Base-by-base conservation (phyloP, 2,797 vertebrate species). In the Ibycter americanus region DNA sequence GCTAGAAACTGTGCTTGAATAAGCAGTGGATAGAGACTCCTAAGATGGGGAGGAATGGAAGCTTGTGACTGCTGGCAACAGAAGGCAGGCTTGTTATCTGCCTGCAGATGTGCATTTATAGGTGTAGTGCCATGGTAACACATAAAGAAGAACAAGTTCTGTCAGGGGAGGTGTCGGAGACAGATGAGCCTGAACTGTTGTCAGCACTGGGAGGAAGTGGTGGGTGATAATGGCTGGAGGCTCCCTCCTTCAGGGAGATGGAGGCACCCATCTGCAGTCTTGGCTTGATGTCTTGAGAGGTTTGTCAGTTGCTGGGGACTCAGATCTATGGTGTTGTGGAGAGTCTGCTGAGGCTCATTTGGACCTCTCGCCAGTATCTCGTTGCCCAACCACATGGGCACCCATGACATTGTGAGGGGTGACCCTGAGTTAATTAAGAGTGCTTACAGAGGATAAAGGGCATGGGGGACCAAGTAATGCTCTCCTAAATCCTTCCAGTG, bases 91-190 rank as follows among this genome's bases (percentile, higher is more conserved):
- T 94, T 0, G 0, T 88, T 91, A n/a, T 81, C 65, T 92, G 68
- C 31, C 72, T 89, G 62, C 94, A 96, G 94, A 72, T 93, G 93
- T 90, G 88, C 32, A 7, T 79, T 87, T 82, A 7, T n/a, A 93
- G 77, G 83, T 93, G 5, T n/a, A 82, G 62, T 68, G 77, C 86
- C 86, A 72, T 93, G 93, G 94, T 79, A 96, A 96, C 90, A 65
- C 76, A 80, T 80, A 58, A 81, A 72, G 80, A 68, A 72, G 83
- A 96, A 42, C 61, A 88, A 72, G 54, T 31, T 83, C 52, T 94
- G 46, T 86, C 80, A 88, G 85, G 68, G 86, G 51, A 83, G 65
- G 52, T 77, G 56, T 46, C 93, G 54, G 46, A 92, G 70, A 23
- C 54, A 58, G 72, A 83, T 76, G 65, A 96, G 85, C 79, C 76